Evolutionary conservation across 1,140 invertebrate genomes (phyloP).

Genomic region (Carposina sasakii): DNA sequence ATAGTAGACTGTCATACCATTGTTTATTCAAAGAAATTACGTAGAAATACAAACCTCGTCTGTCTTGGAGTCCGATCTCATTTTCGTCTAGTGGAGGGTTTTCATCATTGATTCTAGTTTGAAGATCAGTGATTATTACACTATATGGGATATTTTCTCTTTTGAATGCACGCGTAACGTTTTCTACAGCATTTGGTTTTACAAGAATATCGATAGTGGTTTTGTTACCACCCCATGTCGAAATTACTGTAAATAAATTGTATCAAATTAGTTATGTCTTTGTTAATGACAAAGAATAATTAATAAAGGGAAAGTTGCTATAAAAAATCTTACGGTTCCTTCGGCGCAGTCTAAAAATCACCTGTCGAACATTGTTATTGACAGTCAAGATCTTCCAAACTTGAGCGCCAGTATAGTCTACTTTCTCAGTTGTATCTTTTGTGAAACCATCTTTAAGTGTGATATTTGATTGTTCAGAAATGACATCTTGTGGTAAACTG

Average conservation of each 20-base stretch:
- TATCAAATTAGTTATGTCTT: slow-evolving; percentile 6
- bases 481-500: slow-evolving; percentile 12
- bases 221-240: slow-evolving; percentile 80
- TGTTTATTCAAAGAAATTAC: too few relatives aligned
- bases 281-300: slow-evolving; percentile 2
- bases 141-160: slow-evolving; percentile 76
- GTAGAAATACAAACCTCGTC: slow-evolving; percentile 76
- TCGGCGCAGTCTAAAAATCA: slow-evolving; percentile 43
- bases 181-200: slow-evolving; percentile 71
- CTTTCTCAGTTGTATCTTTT: slow-evolving; percentile 37
- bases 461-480: neutral
- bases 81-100: slow-evolving; percentile 80
- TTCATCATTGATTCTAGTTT: slow-evolving; percentile 83
- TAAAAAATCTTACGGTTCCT: slow-evolving; percentile 45
- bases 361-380: slow-evolving; percentile 41
- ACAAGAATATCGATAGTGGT: slow-evolving; percentile 79
- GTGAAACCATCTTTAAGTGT: slow-evolving; percentile 17
- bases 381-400: slow-evolving; percentile 72
- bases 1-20: too few relatives aligned
- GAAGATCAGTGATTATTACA: slow-evolving; percentile 82
- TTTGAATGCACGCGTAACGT: slow-evolving; percentile 70
- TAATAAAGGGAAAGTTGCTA: neutral
- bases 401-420: slow-evolving; percentile 74
- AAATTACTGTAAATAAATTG: slow-evolving; percentile 72
- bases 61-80: slow-evolving; percentile 77